These are phyloP conservation scores for Psittacula cyanocephala DNA, from an alignment of 2,113 vertebrate genomes.

Conservation along the genomic window DNA sequence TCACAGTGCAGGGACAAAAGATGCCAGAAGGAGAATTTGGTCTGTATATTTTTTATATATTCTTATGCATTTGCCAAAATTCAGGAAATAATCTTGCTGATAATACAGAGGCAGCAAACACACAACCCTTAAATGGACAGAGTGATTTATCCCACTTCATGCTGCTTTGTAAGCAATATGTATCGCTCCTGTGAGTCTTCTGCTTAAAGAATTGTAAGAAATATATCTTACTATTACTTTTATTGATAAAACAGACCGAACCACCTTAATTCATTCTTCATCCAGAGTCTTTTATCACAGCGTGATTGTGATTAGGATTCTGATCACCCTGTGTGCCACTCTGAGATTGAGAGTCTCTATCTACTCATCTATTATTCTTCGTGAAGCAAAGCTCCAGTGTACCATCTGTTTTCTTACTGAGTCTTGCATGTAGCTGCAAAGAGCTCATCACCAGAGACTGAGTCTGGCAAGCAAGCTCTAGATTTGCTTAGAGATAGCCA, in stretches of 20 bases:
- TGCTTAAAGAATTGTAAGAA: conserved; percentile 75
- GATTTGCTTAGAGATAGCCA: neutral
- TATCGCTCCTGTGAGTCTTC: conserved; percentile 67
- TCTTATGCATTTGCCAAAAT: conserved; percentile 64
- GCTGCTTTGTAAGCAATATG: conserved; percentile 72
- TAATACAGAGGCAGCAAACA: conserved; percentile 62
- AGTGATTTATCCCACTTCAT: conserved; percentile 77
- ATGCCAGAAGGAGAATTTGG: conserved; percentile 28
- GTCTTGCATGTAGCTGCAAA: conserved; percentile 54
- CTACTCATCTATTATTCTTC: conserved; percentile 73
- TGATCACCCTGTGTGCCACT: conserved; percentile 50
- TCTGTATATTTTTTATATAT: conserved; percentile 45
- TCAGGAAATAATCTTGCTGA: conserved; percentile 66
- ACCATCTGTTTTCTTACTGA: conserved; percentile 71
- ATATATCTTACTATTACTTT: conserved; percentile 75
- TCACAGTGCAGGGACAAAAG: conserved; percentile 40
- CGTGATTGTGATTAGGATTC: conserved; percentile 64
- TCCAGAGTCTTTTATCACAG: conserved; percentile 68
- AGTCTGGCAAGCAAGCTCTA: conserved; percentile 25
- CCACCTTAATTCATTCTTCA: conserved; percentile 73
- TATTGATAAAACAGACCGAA: conserved; percentile 74
- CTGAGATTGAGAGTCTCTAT: conserved; percentile 66
- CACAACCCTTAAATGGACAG: conserved; percentile 67
- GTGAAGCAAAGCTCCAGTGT: conserved; percentile 51
- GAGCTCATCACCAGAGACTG: conserved; percentile 36